phyloP scores from a whole-genome alignment of 2,888 invertebrate species.

The Meghimatium bilineatum region DNA sequence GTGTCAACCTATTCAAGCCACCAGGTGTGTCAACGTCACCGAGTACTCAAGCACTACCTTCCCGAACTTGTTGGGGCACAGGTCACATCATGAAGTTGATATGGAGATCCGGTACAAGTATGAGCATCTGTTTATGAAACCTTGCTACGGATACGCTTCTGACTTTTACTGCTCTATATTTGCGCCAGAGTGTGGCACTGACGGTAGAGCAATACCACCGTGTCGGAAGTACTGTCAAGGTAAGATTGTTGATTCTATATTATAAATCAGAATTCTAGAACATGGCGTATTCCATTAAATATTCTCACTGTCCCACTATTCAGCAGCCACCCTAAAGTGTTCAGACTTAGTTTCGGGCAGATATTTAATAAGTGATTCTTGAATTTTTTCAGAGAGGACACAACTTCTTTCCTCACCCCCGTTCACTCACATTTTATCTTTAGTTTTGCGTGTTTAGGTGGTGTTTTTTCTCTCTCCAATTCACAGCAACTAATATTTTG shows the following conservation, averaged over 20 bases:
- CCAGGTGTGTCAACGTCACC: conserved; percentile 57
- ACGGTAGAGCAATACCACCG: conserved; percentile 56
- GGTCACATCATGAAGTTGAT: conserved; percentile 47
- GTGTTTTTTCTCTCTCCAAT: no score
- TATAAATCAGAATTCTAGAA: no score
- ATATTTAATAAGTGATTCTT: no score
- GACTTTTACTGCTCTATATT: conserved; percentile 64
- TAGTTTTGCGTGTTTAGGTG: no score
- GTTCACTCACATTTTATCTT: no score
- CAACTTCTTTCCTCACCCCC: no score
- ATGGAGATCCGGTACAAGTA: conserved; percentile 23
- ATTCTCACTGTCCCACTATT: no score
- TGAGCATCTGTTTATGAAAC: conserved; percentile 49
- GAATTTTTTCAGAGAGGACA: no score
- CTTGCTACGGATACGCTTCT: conserved; percentile 51
- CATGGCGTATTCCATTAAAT: no score
- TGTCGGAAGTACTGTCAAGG: conserved; percentile 63
- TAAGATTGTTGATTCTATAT: conserved; percentile 26
- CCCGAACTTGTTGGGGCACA: conserved; percentile 62
- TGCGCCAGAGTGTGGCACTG: conserved; percentile 59
- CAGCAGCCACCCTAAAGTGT: no score
- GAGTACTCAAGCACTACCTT: conserved; percentile 53
- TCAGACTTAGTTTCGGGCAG: no score
- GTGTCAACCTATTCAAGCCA: conserved; percentile 56
- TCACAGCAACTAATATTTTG: no score